Evolutionary conservation across 2,113 vertebrate genomes (phyloP).

Genomic region (Macaca nemestrina): DNA sequence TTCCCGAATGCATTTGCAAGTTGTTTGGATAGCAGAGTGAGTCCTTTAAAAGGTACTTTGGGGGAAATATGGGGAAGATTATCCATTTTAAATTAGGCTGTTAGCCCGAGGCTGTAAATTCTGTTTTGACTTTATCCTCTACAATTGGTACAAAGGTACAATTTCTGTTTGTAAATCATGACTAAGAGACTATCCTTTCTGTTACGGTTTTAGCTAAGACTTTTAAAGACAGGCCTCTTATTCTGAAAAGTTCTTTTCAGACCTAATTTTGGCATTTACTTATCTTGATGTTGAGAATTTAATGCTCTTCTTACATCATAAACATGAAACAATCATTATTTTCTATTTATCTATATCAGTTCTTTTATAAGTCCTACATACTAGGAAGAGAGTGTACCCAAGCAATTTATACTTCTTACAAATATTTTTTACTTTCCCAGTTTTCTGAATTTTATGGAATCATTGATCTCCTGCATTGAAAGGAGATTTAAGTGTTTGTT

Average conservation of each 20-base stretch:
- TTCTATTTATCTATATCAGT: constrained; percentile 54
- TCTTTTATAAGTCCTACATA: constrained; percentile 42
- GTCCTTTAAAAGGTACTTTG: constrained; percentile 37
- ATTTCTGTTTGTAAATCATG: constrained; percentile 40
- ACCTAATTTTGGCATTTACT: constrained; percentile 43
- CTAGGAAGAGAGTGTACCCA: constrained; percentile 22
- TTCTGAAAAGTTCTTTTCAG: constrained; percentile 66
- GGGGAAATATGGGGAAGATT: constrained; percentile 46
- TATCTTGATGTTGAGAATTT: background rate
- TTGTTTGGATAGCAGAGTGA: constrained; percentile 63
- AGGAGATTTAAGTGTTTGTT: constrained; percentile 23
- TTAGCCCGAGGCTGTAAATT: constrained; percentile 52
- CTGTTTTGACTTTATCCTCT: constrained; percentile 52
- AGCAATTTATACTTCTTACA: constrained; percentile 53
- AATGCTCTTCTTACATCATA: background rate
- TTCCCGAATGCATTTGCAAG: constrained; percentile 73
- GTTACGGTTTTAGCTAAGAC: constrained; percentile 51
- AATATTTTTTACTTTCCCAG: constrained; percentile 62
- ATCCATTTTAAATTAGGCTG: constrained; percentile 71
- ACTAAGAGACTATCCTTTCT: constrained; percentile 58
- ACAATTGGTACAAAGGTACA: constrained; percentile 41
- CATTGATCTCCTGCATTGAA: constrained; percentile 16
- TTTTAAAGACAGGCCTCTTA: constrained; percentile 55
- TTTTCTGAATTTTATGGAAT: constrained; percentile 6
- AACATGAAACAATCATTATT: constrained; percentile 62